A percentile compares a stretch with the other conserved stretches of the same genome.
These are phyloP conservation scores for Ophion slaviceki DNA, from an alignment of 2,888 invertebrate species.

Conservation along the genomic window DNA sequence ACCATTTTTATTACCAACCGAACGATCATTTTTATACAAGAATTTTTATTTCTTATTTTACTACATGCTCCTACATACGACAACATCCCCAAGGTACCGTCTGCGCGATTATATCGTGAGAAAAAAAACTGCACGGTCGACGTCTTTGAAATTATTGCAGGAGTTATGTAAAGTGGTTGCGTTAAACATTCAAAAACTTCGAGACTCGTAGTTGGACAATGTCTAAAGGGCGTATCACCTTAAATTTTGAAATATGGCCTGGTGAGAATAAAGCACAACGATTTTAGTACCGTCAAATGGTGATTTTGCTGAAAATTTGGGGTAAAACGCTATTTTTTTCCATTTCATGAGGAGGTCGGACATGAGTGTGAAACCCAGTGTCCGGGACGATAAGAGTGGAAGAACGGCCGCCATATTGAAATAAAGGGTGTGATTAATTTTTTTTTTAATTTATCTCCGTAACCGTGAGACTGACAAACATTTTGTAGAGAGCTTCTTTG, in stretches of 20 bases:
- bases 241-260: constrained; percentile 38
- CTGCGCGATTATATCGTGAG: not conserved
- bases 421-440: too few species aligned
- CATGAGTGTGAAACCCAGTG: too few species aligned
- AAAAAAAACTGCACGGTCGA: not conserved
- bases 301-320: too few species aligned
- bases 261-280: constrained; percentile 17
- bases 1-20: not conserved
- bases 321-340: too few species aligned
- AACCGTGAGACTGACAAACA: too few species aligned
- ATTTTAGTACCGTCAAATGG: not conserved
- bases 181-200: not conserved
- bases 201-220: not conserved
- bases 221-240: not conserved
- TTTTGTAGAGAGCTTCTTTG: too few species aligned
- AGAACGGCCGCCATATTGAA: too few species aligned
- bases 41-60: not conserved
- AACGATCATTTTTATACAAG: not conserved
- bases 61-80: not conserved
- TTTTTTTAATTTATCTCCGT: too few species aligned
- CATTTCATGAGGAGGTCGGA: too few species aligned
- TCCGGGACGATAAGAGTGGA: too few species aligned
- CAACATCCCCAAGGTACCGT: not conserved
- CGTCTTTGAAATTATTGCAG: not conserved
- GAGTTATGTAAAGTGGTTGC: not conserved